phyloP scores from a whole-genome alignment of 2,113 vertebrate genomes.

The Melanocharis versteri region DNA sequence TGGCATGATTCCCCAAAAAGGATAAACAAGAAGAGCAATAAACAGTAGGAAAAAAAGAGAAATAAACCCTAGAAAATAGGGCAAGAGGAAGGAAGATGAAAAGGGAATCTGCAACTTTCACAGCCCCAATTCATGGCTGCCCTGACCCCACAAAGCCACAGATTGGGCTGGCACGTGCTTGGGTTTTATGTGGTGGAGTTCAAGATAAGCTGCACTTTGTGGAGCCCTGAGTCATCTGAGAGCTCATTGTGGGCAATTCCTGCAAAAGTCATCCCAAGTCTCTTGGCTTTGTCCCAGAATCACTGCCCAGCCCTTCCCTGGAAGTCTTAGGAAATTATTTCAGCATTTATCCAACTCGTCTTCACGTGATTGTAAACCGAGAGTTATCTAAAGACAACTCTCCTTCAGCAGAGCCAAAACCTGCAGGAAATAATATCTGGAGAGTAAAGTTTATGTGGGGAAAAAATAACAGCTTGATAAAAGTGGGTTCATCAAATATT shows the following conservation, averaged over 20 bases:
- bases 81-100: not conserved
- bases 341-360: not conserved
- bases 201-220: not conserved
- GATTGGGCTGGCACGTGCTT: not conserved
- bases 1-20: not conserved
- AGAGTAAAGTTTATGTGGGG: not conserved
- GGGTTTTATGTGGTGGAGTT: not conserved
- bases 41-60: not conserved
- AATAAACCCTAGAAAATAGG: not conserved
- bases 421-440: not conserved
- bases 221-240: not conserved
- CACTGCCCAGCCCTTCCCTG: not conserved
- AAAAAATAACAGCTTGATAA: accelerated
- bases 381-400: not conserved
- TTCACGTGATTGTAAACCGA: accelerated
- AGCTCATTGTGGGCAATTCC: not conserved
- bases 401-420: not conserved
- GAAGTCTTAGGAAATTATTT: not conserved
- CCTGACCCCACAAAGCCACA: not conserved
- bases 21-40: not conserved
- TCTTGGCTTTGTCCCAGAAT: not conserved
- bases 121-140: too few relatives aligned
- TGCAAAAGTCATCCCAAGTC: not conserved
- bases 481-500: not conserved
- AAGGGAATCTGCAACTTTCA: not conserved